Evolutionary conservation across 2,113 vertebrate genomes (phyloP), one percentile per base, ranked within the genome.

Genomic region (Galemys pyrenaicus): DNA sequence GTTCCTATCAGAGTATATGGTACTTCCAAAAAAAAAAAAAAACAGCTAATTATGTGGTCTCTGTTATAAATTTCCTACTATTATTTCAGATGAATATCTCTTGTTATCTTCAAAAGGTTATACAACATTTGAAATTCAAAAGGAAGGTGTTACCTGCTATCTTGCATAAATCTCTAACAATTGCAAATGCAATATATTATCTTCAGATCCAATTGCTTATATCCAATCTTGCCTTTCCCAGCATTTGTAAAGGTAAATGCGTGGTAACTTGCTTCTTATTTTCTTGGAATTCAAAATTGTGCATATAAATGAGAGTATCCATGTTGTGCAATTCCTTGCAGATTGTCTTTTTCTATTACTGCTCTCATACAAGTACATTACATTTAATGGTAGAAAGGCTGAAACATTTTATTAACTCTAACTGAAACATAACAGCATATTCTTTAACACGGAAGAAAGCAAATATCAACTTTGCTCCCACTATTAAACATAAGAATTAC

Each of bases 61-160:
- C 80, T 0, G 28, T 94, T 97, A 96, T 95, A 98, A 97, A 98
- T 98, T 98, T 97, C 84, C 97, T 97, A 96, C 97, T 95, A 98
- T 98, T 98, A 98, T 98, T 98, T 98, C 77, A 92, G 96, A 97
- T 98, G 79, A 98, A 97, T 97, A 98, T 97, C 68, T 90, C 95
- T 96, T 75, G 94, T 91, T 97, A 97, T 96, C 94, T 97, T 97
- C 97, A 97, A 96, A 98, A 98, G 97, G 96, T 96, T 98, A 95
- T 97, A 94, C 51, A 89, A 91, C 95, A 97, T 98, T 98, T 98
- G 97, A 98, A 98, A 98, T 98, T 98, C 97, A 98, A 98, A 98
- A 97, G 78, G 91, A 96, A 97, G 95, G 90, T 91, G 95, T 97
- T 98, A 96, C 62, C 74, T 97, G 95, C 78, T 96, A 97, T 97